Evolutionary conservation across 2,797 vertebrate species (phyloP), one percentile per base, ranked within the genome.

Genomic region (Hybognathus amarus): DNA sequence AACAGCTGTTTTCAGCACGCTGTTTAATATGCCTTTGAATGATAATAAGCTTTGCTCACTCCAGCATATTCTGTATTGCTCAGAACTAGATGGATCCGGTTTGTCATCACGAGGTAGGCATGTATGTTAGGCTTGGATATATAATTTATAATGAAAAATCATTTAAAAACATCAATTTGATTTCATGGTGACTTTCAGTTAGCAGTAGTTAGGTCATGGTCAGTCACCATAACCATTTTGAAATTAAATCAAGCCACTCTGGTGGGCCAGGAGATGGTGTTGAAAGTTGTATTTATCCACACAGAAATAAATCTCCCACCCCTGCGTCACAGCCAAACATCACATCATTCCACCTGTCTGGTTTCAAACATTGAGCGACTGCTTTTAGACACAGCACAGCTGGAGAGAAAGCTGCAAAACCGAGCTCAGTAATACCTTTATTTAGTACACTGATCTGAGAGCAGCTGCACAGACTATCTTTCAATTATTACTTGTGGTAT

Each of bases 231-330:
- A 8, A 78, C 82, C n/a, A 77, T 5, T 85, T 80, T 78, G 45
- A 86, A 87, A 90, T 85, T 85, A 80, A 90, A 90, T 88, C 11
- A 17, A 76, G 87, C 84, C 81, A 38, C 71, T 87, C 85, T 87
- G 80, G 80, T 67, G 71, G 73, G 67, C 69, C 82, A 84, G 56
- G 79, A 88, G 90, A 87, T 83, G 83, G 85, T 71, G 87, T 80
- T 84, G 83, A 80, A 74, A 78, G 68, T 74, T 69, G 77, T 90
- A 90, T 92, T 93, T 90, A 91, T 92, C 89, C 88, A 83, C 87
- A 91, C 83, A 83, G 86, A 90, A 89, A 90, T 87, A 90, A 90
- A 91, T 92, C 88, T 89, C 87, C 88, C 20, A 80, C 86, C 86
- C 20, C 79, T 30, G 87, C 85, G 81, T 63, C 73, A 20, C 88